Conservation (phyloP, 2,113 vertebrate species). For the Cebus imitator region DNA sequence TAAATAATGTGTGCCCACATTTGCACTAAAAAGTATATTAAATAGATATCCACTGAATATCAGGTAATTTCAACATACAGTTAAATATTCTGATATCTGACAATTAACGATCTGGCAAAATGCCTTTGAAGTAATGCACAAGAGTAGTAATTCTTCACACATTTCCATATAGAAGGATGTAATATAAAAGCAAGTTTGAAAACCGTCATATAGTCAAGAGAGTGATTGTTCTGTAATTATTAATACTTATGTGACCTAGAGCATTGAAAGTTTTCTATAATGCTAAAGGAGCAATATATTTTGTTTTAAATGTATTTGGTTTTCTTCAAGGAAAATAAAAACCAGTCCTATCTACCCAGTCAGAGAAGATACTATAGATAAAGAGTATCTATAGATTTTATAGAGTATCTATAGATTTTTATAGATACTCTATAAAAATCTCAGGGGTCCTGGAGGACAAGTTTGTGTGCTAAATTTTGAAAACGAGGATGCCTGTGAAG, state of each 20-base stretch:
- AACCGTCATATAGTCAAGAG: neutral
- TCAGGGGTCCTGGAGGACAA: neutral
- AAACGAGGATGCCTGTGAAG: neutral
- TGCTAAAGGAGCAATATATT: constrained; percentile 16
- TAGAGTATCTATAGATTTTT: too few species aligned
- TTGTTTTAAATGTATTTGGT: constrained; percentile 28
- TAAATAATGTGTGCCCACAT: neutral
- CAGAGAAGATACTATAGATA: neutral
- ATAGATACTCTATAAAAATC: neutral
- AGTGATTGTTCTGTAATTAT: constrained; percentile 23
- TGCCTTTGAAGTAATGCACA: constrained; percentile 4
- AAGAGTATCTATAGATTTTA: too few species aligned
- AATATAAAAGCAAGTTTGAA: neutral
- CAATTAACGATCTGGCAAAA: neutral
- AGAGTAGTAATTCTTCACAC: neutral
- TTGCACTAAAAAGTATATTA: neutral
- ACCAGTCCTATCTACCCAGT: neutral
- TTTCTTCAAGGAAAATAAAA: constrained; percentile 37
- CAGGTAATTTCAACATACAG: neutral
- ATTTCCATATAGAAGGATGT: neutral
- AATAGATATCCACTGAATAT: neutral
- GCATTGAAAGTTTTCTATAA: neutral
- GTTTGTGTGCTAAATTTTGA: constrained; percentile 20
- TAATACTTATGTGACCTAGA: neutral
- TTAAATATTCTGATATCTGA: neutral